Conservation (phyloP, 1,140 invertebrate genomes). For the Musca domestica region DNA sequence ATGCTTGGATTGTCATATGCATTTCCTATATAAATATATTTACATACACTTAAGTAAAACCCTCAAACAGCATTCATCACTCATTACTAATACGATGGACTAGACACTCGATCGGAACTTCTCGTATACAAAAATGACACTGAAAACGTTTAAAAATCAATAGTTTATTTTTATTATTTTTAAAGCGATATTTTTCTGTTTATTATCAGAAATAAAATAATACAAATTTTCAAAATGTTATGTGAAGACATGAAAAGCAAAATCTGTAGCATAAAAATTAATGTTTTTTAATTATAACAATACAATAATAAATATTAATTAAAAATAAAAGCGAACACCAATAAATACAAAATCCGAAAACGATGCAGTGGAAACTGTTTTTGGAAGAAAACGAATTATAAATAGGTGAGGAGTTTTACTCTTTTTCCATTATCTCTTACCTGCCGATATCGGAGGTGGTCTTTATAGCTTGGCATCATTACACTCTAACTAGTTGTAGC, state of each 20-base stretch:
- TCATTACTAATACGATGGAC: no score
- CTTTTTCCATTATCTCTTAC: no score
- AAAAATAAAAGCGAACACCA: neutral
- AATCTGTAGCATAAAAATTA: slow-evolving; percentile 14
- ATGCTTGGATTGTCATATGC: slow-evolving; percentile 29
- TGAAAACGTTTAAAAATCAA: neutral
- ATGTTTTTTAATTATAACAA: slow-evolving; percentile 5
- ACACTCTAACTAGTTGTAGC: no score
- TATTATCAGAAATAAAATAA: neutral
- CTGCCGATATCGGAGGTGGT: no score
- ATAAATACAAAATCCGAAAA: neutral
- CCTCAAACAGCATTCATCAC: no score
- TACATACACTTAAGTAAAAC: neutral
- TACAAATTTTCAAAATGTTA: neutral
- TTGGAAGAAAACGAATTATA: no score
- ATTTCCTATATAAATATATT: neutral
- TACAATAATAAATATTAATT: neutral
- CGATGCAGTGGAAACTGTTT: no score
- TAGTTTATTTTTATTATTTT: neutral
- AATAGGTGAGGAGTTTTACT: no score
- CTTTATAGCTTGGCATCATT: no score
- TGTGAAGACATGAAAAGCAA: slow-evolving; percentile 23
- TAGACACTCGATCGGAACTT: no score
- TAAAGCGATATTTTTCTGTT: neutral
- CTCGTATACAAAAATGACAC: no score